These are phyloP conservation scores for Microtus ochrogaster DNA, from an alignment of 2,113 vertebrate genomes.

Conservation along the genomic window DNA sequence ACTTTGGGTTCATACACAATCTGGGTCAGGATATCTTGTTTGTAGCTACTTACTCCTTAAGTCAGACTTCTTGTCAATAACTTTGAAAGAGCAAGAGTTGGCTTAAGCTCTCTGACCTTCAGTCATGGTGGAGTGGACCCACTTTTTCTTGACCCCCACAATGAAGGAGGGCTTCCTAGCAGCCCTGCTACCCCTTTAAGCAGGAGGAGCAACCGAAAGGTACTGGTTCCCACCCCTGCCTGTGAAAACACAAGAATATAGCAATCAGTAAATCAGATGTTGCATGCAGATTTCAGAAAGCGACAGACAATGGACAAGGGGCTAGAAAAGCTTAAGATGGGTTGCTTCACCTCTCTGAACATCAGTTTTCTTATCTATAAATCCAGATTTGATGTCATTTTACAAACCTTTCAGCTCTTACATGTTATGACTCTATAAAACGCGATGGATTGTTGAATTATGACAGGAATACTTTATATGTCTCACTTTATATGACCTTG, in stretches of 20 bases:
- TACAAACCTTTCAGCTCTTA: slow-evolving; percentile 64
- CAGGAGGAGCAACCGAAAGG: not conserved
- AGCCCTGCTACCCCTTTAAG: not conserved
- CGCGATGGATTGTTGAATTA: slow-evolving; percentile 65
- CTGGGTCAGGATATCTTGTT: no score
- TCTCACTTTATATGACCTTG: slow-evolving; percentile 77
- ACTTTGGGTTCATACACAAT: no score
- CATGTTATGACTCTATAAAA: slow-evolving; percentile 72
- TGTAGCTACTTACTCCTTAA: no score
- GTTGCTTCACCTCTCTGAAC: slow-evolving; percentile 15
- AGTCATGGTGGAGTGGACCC: no score
- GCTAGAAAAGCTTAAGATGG: not conserved
- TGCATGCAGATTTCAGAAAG: not conserved
- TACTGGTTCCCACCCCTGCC: not conserved
- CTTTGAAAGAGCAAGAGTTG: no score
- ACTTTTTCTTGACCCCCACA: no score
- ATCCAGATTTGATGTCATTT: slow-evolving; percentile 68
- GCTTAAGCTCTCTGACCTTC: no score
- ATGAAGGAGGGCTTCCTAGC: not conserved
- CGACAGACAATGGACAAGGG: not conserved
- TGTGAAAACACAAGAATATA: not conserved
- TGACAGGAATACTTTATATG: slow-evolving; percentile 22
- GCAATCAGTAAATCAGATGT: not conserved
- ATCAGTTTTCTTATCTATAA: slow-evolving; percentile 62
- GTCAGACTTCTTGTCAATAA: no score